Percentiles rank a stretch among this genome's conserved stretches.
Conservation (phyloP, 2,113 vertebrate species). For the Gopherus evgoodei region DNA sequence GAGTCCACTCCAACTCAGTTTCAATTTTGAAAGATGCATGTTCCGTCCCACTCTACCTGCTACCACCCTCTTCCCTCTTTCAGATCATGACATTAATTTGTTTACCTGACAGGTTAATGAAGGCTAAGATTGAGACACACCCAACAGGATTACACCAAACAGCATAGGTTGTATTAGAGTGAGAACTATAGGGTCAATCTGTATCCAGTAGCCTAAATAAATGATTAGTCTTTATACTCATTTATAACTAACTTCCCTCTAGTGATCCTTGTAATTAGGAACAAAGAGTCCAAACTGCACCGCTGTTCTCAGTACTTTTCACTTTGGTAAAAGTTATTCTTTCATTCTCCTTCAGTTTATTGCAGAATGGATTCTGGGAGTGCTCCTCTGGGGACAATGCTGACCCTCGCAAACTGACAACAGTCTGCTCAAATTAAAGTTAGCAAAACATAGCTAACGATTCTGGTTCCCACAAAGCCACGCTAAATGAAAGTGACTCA, state of each 20-base stretch:
- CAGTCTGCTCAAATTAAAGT: slow-evolving; percentile 37
- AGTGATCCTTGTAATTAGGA: too few relatives aligned
- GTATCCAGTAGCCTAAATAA: not conserved
- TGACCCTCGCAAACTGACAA: slow-evolving; percentile 46
- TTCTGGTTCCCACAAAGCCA: not conserved
- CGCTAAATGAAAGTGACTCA: not conserved
- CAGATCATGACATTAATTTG: not conserved
- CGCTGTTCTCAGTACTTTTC: not conserved
- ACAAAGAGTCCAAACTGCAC: not conserved
- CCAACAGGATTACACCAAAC: not conserved
- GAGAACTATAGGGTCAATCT: not conserved
- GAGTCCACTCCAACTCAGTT: not conserved
- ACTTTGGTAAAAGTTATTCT: not conserved
- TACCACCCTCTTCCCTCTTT: not conserved
- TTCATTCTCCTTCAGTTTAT: not conserved
- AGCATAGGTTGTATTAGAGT: not conserved
- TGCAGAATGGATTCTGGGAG: not conserved
- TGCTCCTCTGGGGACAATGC: not conserved
- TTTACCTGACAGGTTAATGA: not conserved
- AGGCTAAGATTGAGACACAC: not conserved
- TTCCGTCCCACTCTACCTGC: not conserved
- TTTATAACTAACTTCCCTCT: not conserved
- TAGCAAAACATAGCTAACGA: not conserved
- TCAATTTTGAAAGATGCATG: not conserved
- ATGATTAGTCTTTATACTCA: not conserved